Base-by-base conservation (phyloP, 1,140 invertebrate species). In the Panulirus ornatus region DNA sequence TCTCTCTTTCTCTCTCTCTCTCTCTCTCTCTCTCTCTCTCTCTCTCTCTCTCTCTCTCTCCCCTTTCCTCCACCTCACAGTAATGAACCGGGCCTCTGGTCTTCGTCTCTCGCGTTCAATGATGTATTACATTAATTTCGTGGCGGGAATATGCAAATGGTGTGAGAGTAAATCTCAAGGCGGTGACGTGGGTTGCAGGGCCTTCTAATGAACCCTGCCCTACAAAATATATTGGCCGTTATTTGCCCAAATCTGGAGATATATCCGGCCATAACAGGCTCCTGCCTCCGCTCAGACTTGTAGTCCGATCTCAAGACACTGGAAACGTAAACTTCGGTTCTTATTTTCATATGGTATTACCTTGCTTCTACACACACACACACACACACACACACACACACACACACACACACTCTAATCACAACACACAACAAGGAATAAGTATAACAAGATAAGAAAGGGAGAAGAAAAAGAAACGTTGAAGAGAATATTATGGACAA, bases 41-140 rank as follows among this genome's bases (percentile, higher is more conserved):
- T 22, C 63, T 22, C 22, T 70, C 5, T 70, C 22, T 70, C 5
- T 70, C 63, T 8, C 22, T 70, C 63, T 70, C 63, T 70, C 14
- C 44, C 44, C 44, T 47, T 11, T 47, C 14, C 44, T 47, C 44
- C 44, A 6, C 44, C 14, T 47, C n/a, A n/a, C n/a, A n/a, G n/a
- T n/a, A n/a, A n/a, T n/a, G n/a, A n/a, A n/a, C n/a, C n/a, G n/a
- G n/a, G n/a, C n/a, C n/a, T n/a, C n/a, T n/a, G n/a, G 16, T 58
- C 16, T 22, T 16, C 16, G 3, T 58, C 5, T 19, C 19, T 63
- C 58, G 14, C 30, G 22, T 66, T 6, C 58, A 66, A 66, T 66
- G 58, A 66, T 66, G 58, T 66, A 66, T 66, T 6, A 27, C 30
- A 66, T 66, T 66, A 66, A 66, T 66, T 66, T 66, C 58, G 22